Evolutionary conservation across 1,140 invertebrate genomes (phyloP).

Genomic region (Acromyrmex heyeri): DNA sequence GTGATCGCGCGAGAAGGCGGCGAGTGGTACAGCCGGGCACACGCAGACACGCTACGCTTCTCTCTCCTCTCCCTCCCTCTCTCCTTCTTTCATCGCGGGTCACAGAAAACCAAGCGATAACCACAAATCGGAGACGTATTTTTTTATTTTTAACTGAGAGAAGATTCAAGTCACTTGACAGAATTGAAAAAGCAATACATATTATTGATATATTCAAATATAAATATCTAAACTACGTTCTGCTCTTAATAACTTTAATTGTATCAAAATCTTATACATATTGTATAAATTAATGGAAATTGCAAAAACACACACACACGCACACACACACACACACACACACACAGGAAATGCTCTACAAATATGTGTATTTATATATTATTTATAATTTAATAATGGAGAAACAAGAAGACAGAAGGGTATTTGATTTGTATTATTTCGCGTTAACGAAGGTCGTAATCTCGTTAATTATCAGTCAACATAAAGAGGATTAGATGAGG

Average conservation of each 20-base stretch:
- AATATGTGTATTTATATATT: not conserved
- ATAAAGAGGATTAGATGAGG: not conserved
- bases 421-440: not conserved
- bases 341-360: not conserved
- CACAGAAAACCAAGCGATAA: not conserved
- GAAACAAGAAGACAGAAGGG: not conserved
- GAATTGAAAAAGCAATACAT: not conserved
- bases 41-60: slow-evolving; percentile 2
- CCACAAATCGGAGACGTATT: not conserved
- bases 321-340: no score
- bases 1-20: slow-evolving; percentile 56
- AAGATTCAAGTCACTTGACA: not conserved
- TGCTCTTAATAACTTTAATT: not conserved
- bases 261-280: not conserved
- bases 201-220: not conserved
- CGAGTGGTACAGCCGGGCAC: slow-evolving; percentile 58
- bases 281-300: not conserved
- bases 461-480: slow-evolving; percentile 30
- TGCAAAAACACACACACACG: not conserved
- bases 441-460: not conserved
- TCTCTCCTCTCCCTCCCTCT: not conserved
- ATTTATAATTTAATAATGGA: not conserved
- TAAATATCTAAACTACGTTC: not conserved
- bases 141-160: not conserved
- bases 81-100: not conserved